Evolutionary conservation across 2,888 invertebrate genomes (phyloP).

Genomic region (Micropterix aruncella): DNA sequence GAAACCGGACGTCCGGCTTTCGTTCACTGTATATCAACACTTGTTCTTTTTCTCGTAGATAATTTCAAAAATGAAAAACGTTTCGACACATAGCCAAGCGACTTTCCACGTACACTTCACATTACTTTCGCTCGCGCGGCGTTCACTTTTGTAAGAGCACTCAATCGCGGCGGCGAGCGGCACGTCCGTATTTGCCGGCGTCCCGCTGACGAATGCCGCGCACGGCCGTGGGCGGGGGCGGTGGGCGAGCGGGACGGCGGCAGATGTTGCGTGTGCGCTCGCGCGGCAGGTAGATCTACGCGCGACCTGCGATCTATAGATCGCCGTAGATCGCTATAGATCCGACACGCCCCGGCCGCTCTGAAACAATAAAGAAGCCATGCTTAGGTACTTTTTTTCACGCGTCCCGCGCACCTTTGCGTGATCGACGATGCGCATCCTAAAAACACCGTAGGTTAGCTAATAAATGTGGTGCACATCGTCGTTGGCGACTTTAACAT

Average conservation of each 20-base stretch:
- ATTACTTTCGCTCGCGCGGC: background rate
- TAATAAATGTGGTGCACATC: no score
- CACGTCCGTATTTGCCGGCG: background rate
- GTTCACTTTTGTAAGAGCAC: background rate
- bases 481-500: no score
- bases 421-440: no score
- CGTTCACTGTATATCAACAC: no score
- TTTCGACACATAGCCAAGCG: background rate
- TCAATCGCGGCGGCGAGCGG: background rate
- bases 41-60: no score
- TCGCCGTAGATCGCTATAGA: no score
- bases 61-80: no score
- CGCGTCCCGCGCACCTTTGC: no score
- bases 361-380: background rate
- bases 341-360: background rate
- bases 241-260: background rate
- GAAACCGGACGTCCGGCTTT: no score
- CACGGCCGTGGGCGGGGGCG: background rate
- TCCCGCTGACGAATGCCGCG: background rate
- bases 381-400: background rate
- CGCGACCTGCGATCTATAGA: background rate
- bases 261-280: background rate
- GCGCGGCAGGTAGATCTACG: background rate
- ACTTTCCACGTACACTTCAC: background rate
- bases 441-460: no score